Evolutionary conservation across 2,113 vertebrate species (phyloP).

Genomic region (Phalacrocorax aristotelis): DNA sequence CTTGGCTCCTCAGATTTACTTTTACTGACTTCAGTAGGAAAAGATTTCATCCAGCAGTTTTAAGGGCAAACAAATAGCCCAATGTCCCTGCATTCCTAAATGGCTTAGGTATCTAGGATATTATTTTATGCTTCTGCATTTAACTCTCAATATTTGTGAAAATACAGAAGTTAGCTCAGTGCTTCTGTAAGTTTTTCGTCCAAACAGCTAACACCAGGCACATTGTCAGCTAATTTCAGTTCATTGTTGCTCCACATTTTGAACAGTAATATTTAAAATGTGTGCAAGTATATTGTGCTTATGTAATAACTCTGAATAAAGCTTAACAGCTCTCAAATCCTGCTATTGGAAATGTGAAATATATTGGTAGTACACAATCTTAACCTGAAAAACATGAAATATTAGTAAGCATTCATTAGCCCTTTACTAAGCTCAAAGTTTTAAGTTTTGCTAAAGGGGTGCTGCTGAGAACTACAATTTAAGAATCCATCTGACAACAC

Average conservation of each 20-base stretch:
- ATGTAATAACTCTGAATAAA: conserved; percentile 54
- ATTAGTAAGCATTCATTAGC: not conserved
- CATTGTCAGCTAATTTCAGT: not conserved
- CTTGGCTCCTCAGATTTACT: not conserved
- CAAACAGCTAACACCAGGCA: not conserved
- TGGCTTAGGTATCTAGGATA: not conserved
- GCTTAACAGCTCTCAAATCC: not conserved
- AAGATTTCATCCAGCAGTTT: not conserved
- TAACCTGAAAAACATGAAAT: not conserved
- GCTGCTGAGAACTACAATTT: not conserved
- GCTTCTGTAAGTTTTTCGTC: not conserved
- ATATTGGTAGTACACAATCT: not conserved
- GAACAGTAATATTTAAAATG: not conserved
- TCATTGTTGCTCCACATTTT: not conserved
- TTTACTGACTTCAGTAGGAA: not conserved
- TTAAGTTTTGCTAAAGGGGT: not conserved
- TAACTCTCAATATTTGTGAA: not conserved
- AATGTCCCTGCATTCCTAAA: not conserved
- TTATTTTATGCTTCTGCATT: not conserved
- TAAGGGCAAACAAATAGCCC: not conserved
- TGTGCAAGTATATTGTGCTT: not conserved
- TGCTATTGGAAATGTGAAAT: not conserved
- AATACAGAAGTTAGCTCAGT: not conserved
- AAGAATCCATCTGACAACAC: not conserved
- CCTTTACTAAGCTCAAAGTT: not conserved